Evolutionary conservation across 2,797 vertebrate genomes (phyloP).

Genomic region (Tympanoctomys barrerae): DNA sequence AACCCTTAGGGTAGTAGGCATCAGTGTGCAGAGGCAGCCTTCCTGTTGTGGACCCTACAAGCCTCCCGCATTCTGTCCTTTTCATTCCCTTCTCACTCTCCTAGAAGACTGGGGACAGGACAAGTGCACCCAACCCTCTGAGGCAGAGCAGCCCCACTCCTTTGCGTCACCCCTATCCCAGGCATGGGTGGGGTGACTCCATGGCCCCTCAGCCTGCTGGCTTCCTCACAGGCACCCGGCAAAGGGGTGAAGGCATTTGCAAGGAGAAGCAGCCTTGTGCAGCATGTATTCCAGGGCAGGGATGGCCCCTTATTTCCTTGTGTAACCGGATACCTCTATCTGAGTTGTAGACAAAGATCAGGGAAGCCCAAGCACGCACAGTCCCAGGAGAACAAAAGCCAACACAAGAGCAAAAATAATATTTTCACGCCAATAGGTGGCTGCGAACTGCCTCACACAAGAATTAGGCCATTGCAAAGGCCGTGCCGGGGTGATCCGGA

Average conservation of each 20-base stretch:
- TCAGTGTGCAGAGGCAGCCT: rapidly evolving
- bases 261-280: constrained; percentile 64
- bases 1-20: rapidly evolving
- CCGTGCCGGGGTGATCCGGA: constrained; percentile 76
- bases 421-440: constrained; percentile 85
- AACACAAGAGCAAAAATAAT: constrained; percentile 82
- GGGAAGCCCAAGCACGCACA: neutral
- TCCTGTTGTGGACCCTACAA: neutral
- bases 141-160: neutral
- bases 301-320: neutral
- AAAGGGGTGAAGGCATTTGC: neutral
- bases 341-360: constrained; percentile 55
- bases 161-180: neutral
- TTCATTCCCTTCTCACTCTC: neutral
- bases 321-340: constrained; percentile 71
- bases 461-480: constrained; percentile 69
- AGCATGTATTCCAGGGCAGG: neutral
- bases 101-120: neutral
- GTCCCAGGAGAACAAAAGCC: constrained; percentile 54
- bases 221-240: neutral
- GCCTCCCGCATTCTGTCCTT: neutral
- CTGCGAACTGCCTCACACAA: constrained; percentile 64
- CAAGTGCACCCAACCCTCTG: neutral
- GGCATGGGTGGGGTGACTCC: neutral
- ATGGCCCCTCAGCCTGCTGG: neutral